phyloP scores from a whole-genome alignment of 1,140 invertebrate species.

The Mycetomoellerius zeteki region DNA sequence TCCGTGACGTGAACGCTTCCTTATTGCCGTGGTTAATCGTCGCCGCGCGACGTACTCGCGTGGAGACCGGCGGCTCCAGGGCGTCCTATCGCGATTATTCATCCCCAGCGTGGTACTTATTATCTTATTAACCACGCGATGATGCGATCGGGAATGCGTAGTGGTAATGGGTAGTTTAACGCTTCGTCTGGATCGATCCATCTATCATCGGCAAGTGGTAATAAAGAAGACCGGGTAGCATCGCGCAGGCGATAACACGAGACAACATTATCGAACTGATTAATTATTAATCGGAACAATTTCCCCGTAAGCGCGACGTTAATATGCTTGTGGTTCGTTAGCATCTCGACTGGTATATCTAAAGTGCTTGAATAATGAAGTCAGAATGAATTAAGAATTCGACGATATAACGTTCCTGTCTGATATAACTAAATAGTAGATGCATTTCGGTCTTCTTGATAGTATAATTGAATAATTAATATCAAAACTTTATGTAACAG shows the following conservation, averaged over 20 bases:
- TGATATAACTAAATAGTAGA: not conserved
- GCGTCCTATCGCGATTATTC: constrained; percentile 55
- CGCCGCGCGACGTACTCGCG: constrained; percentile 19
- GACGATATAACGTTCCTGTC: not conserved
- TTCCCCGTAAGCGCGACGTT: constrained; percentile 30
- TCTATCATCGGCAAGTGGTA: constrained; percentile 52
- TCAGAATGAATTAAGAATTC: constrained; percentile 22
- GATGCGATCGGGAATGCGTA: constrained; percentile 52
- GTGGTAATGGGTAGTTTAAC: constrained; percentile 57
- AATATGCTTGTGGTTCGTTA: constrained; percentile 4
- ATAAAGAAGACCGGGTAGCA: constrained; percentile 45
- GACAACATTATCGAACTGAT: constrained; percentile 59
- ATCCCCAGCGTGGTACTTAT: constrained; percentile 56
- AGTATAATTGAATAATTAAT: not conserved
- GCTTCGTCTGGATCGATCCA: constrained; percentile 44
- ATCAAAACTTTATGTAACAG: not conserved
- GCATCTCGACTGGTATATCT: not conserved
- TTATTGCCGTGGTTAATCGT: constrained; percentile 49
- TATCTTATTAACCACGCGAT: constrained; percentile 56
- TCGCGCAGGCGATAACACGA: constrained; percentile 46
- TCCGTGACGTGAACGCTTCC: constrained; percentile 47
- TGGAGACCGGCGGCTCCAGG: constrained; percentile 4
- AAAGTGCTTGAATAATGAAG: not conserved
- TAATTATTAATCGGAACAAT: constrained; percentile 56
- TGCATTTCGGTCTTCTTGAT: not conserved